A percentile compares a stretch with the other conserved stretches of the same genome.
These are phyloP conservation scores for Astatotilapia flaviijosephi DNA, from an alignment of 2,113 vertebrate species.

Conservation along the genomic window DNA sequence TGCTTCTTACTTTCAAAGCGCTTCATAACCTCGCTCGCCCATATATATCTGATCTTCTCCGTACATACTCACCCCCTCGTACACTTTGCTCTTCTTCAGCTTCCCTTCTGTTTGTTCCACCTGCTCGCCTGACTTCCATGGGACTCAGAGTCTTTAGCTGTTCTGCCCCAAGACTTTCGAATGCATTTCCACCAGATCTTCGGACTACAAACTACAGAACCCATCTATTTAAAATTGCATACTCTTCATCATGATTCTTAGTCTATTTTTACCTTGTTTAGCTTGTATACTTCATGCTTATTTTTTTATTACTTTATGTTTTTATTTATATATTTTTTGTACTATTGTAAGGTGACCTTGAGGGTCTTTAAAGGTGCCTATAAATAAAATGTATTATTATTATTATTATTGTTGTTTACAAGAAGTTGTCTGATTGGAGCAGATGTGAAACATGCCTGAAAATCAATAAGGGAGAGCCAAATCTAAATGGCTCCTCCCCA, in stretches of 20 bases:
- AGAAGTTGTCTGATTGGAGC: background rate
- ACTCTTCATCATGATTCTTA: background rate
- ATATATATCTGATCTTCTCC: background rate
- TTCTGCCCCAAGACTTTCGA: background rate
- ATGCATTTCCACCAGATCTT: background rate
- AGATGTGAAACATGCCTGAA: background rate
- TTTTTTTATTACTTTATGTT: background rate
- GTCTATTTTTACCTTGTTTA: background rate
- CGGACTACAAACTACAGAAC: background rate
- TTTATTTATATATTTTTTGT: background rate
- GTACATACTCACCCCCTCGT: background rate
- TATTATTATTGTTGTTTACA: background rate
- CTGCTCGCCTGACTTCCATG: background rate
- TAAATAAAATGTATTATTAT: background rate
- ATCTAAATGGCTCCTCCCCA: background rate
- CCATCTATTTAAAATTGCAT: background rate
- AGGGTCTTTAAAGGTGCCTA: background rate
- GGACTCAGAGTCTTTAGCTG: background rate
- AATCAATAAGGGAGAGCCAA: background rate
- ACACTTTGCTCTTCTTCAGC: background rate
- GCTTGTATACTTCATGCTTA: background rate
- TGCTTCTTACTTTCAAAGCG: background rate
- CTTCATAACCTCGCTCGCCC: background rate
- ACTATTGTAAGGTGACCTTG: background rate
- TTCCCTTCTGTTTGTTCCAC: background rate